phyloP scores from a whole-genome alignment of 2,113 vertebrate species.

The Lathamus discolor region DNA sequence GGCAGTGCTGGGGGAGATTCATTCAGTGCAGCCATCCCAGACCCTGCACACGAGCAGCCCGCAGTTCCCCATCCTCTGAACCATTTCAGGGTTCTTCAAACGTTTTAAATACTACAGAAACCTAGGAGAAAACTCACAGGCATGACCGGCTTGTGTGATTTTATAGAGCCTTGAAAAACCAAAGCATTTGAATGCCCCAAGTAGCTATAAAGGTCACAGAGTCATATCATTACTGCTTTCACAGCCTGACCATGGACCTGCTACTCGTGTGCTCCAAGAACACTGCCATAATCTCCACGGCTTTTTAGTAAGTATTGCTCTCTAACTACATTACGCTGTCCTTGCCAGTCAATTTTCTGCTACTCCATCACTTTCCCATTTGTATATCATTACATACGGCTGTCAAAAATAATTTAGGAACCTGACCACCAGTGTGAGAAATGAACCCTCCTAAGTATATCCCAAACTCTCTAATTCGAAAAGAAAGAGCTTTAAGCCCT shows the following conservation, averaged over 20 bases:
- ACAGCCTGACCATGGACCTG: not conserved
- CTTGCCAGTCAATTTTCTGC: conserved; percentile 65
- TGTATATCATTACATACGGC: conserved; percentile 25
- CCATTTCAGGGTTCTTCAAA: not conserved
- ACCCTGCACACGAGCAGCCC: accelerated
- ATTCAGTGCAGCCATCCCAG: not conserved
- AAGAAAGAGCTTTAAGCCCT: not conserved
- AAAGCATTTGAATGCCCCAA: not conserved
- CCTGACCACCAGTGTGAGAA: conserved; percentile 33
- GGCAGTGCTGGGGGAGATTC: accelerated
- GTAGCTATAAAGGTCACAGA: conserved; percentile 4
- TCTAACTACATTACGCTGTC: not conserved
- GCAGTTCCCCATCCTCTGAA: not conserved
- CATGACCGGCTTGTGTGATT: not conserved
- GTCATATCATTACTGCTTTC: not conserved
- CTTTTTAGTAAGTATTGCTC: not conserved
- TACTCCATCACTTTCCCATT: conserved; percentile 60
- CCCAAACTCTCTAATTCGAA: not conserved
- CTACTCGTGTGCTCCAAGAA: not conserved
- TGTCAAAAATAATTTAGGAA: conserved; percentile 65
- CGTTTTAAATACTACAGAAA: not conserved
- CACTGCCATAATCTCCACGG: not conserved
- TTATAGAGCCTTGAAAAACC: not conserved
- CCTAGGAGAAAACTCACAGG: not conserved
- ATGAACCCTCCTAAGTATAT: conserved; percentile 4